These are phyloP conservation scores for Xestia ashworthii DNA, from an alignment of 2,888 invertebrate genomes.

Conservation along the genomic window DNA sequence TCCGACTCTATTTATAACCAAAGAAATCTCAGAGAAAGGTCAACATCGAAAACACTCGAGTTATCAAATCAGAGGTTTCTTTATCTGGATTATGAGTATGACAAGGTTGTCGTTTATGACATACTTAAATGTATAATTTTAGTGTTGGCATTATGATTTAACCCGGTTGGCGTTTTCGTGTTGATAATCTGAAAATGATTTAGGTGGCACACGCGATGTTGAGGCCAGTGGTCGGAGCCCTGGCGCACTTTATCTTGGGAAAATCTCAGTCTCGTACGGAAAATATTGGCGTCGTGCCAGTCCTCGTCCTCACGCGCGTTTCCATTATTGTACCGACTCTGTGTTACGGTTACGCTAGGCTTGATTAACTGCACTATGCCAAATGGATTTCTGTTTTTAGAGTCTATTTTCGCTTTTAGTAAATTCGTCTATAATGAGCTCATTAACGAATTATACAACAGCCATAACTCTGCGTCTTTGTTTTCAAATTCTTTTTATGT, in stretches of 20 bases:
- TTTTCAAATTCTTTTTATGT: constrained; percentile 56
- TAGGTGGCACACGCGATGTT: constrained; percentile 73
- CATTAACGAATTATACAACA: constrained; percentile 35
- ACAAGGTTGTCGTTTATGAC: constrained; percentile 52
- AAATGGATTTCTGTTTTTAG: constrained; percentile 49
- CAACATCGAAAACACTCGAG: constrained; percentile 49
- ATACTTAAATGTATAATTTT: constrained; percentile 45
- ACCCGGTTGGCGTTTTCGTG: constrained; percentile 76
- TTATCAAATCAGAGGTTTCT: constrained; percentile 52
- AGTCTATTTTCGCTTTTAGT: constrained; percentile 41
- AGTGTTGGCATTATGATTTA: constrained; percentile 60
- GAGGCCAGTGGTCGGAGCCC: constrained; percentile 70
- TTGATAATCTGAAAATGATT: constrained; percentile 73
- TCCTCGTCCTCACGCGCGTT: constrained; percentile 70
- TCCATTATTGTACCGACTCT: constrained; percentile 70
- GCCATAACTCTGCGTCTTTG: constrained; percentile 40
- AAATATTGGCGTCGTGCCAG: constrained; percentile 84
- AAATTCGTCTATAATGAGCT: constrained; percentile 28
- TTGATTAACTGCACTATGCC: constrained; percentile 51
- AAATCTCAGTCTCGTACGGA: constrained; percentile 83
- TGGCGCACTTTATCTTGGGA: constrained; percentile 81
- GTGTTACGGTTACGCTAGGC: constrained; percentile 58
- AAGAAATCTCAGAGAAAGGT: constrained; percentile 57
- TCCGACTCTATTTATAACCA: constrained; percentile 75
- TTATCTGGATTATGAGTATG: constrained; percentile 50